phyloP scores from a whole-genome alignment of 2,797 vertebrate genomes.

The Aldrovandia affinis region DNA sequence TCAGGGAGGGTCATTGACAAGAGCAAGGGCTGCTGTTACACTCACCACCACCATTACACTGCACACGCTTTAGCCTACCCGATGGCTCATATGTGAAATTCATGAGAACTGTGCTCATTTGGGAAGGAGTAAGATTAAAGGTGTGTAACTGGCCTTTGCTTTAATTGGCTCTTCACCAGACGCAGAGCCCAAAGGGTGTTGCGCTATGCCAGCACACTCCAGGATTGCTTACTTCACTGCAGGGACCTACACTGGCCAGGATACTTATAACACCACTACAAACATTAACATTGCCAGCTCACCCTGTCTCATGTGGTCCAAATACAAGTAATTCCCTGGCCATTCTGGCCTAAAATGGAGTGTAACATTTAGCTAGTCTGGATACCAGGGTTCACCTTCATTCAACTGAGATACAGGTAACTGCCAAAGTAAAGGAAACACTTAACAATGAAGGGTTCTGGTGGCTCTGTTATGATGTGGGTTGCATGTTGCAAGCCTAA shows the following conservation, averaged over 20 bases:
- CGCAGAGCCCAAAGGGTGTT: not conserved
- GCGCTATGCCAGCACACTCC: not conserved
- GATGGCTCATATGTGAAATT: not conserved
- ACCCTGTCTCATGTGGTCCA: not conserved
- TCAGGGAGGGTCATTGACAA: not conserved
- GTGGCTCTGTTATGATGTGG: too few species aligned
- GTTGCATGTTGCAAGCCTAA: too few species aligned
- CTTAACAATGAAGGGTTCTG: too few species aligned
- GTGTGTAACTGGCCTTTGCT: conserved; percentile 26
- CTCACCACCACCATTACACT: not conserved
- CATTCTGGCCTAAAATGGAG: too few species aligned
- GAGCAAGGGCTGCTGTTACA: not conserved
- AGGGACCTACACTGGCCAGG: not conserved
- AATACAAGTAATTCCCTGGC: too few species aligned
- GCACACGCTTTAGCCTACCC: not conserved
- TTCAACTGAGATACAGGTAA: too few species aligned
- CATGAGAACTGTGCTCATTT: not conserved
- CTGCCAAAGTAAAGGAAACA: too few species aligned
- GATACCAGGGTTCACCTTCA: too few species aligned
- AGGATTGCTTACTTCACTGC: not conserved
- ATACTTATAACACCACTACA: not conserved
- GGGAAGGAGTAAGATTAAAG: not conserved
- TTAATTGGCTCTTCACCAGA: conserved; percentile 26
- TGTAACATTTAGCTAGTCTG: too few species aligned
- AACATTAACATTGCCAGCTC: not conserved